A percentile compares a stretch with the other conserved stretches of the same genome.
These are phyloP conservation scores for Ephestia elutella DNA, from an alignment of 1,140 invertebrate genomes.

Conservation along the genomic window DNA sequence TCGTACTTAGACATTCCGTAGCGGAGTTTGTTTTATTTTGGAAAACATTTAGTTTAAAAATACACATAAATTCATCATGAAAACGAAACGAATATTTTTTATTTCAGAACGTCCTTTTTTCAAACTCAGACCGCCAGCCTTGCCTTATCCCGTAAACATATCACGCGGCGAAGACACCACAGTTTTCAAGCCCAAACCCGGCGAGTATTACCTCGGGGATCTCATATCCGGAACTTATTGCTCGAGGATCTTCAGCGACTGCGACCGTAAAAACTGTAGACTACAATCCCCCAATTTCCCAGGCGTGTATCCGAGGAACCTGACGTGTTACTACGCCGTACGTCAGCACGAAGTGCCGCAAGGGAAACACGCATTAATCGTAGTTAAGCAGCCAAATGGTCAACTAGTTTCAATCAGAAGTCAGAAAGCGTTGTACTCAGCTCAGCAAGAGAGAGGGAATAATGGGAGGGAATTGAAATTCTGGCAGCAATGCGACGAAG, in stretches of 20 bases:
- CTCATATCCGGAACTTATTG: constrained; percentile 92
- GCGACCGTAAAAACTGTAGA: constrained; percentile 88
- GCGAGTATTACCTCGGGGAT: constrained; percentile 84
- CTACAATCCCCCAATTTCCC: constrained; percentile 94
- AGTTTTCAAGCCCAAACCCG: constrained; percentile 50
- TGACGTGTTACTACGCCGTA: constrained; percentile 91
- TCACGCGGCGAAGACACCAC: constrained; percentile 63
- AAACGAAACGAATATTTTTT: neutral
- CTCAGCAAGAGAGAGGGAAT: constrained; percentile 64
- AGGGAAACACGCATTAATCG: constrained; percentile 88
- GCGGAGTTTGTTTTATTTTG: too few relatives aligned
- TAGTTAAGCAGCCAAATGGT: constrained; percentile 86
- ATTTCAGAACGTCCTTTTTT: constrained; percentile 64
- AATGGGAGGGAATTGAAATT: constrained; percentile 72
- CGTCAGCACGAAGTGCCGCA: constrained; percentile 85
- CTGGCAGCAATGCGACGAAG: constrained; percentile 90
- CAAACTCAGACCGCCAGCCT: constrained; percentile 56
- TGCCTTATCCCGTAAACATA: constrained; percentile 63
- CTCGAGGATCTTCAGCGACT: constrained; percentile 91
- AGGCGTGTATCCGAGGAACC: constrained; percentile 91
- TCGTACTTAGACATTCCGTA: too few relatives aligned
- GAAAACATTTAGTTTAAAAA: too few relatives aligned
- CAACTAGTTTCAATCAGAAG: constrained; percentile 87
- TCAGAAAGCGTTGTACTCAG: constrained; percentile 76
- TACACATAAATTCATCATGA: too few relatives aligned